Base-by-base conservation (phyloP, 2,113 vertebrate genomes). In the Centropristis striata region DNA sequence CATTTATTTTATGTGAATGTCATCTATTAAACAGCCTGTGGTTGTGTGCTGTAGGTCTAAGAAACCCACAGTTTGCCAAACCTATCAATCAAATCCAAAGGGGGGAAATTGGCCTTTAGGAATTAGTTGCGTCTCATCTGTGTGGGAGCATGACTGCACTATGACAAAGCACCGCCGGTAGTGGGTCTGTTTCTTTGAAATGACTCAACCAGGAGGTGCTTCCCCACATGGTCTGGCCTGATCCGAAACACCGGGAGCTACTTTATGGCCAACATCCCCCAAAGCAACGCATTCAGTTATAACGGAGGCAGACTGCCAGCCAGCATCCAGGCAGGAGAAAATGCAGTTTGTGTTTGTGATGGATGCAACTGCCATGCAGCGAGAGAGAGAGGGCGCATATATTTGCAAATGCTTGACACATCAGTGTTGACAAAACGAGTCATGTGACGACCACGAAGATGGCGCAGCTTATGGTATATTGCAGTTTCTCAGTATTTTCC, bases 371-470 rank as follows among this genome's bases (percentile, higher is more conserved):
- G 67, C 54, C 80, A 47, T 28, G 27, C 71, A 16, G 61, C 46
- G 55, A 51, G 46, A 61, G 65, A 39, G 78, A 13, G 83, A 8
- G 79, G 25, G 53, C 21, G 75, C 37, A 71, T 80, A 86, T 55
- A 84, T 91, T 86, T 85, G 83, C 89, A 87, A 89, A 79, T 55
- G 76, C 85, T 87, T 87, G 90, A 90, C 87, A 92, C 88, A 92
- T 91, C 84, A 77, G 81, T 92, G 86, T 92, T 94, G 93, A 93
- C 91, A 92, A 92, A 91, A 87, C 80, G 84, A 83, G 92, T 94
- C 93, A 94, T 90, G 91, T 94, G 93, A 94, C 81, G 59, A 49
- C 57, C 82, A 15, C 77, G 90, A 93, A 93, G 92, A 94, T 94
- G 92, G 93, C 93, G 93, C 92, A 93, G 81, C 88, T 88, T 74